Conservation (phyloP, 2,888 invertebrate genomes). For the Teleogryllus oceanicus region DNA sequence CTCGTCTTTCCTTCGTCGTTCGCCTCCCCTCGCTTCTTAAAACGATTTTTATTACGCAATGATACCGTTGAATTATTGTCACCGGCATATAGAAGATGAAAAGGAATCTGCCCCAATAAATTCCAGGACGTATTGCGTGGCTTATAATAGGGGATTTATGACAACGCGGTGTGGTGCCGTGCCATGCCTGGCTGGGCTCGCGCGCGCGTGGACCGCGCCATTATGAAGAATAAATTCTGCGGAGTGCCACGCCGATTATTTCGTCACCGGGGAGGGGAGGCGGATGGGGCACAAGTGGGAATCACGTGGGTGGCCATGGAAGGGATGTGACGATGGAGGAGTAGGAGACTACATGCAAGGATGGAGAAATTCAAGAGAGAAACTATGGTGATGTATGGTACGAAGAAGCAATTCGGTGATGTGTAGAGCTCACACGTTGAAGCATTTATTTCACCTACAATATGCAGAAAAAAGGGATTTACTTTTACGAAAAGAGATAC, state of each 20-base stretch:
- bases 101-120: constrained; percentile 2
- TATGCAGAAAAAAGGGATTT: too few relatives aligned
- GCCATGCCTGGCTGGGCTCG: not conserved
- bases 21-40: not conserved
- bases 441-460: too few relatives aligned
- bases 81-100: not conserved
- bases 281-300: too few relatives aligned
- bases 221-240: constrained; percentile 9
- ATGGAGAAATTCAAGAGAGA: too few relatives aligned
- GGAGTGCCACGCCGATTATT: not conserved
- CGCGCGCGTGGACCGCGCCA: not conserved
- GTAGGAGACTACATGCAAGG: too few relatives aligned
- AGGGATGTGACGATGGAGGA: too few relatives aligned
- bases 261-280: not conserved
- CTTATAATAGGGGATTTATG: constrained; percentile 10
- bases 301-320: too few relatives aligned
- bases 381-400: too few relatives aligned
- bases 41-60: constrained; percentile 12
- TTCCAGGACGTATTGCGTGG: not conserved
- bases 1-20: not conserved
- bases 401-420: too few relatives aligned
- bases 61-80: constrained; percentile 9
- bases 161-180: not conserved
- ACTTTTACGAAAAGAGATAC: too few relatives aligned
- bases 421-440: too few relatives aligned